Conservation (phyloP, 2,113 vertebrate genomes). For the Syngnathoides biaculeatus region DNA sequence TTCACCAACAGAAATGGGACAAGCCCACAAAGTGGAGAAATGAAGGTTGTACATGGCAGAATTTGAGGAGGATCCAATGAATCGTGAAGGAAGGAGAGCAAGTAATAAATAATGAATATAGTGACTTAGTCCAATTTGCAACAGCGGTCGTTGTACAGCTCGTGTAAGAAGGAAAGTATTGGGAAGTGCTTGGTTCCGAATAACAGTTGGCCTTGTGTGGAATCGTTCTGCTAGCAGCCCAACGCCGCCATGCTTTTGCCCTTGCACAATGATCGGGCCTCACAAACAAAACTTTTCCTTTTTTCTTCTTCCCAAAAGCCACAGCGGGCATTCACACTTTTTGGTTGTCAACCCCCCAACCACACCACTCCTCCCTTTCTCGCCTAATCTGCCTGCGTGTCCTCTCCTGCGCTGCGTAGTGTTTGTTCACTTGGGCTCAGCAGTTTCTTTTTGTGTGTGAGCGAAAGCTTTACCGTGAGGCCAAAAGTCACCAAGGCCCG, state of each 20-base stretch:
- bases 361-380: background rate
- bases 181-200: background rate
- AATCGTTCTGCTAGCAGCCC: background rate
- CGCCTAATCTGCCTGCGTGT: background rate
- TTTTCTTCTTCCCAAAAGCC: background rate
- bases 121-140: too few relatives aligned
- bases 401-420: background rate
- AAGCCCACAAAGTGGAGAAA: too few relatives aligned
- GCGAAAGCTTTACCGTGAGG: background rate
- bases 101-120: too few relatives aligned
- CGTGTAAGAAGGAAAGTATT: too few relatives aligned
- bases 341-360: too few relatives aligned
- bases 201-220: background rate
- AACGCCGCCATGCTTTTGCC: background rate
- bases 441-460: background rate
- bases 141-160: too few relatives aligned
- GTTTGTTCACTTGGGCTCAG: background rate
- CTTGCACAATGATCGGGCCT: slow-evolving; percentile 1
- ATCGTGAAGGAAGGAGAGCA: too few relatives aligned
- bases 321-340: too few relatives aligned
- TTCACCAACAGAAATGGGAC: too few relatives aligned
- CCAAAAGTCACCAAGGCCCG: too few relatives aligned
- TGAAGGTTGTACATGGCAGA: too few relatives aligned
- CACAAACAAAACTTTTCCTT: background rate
- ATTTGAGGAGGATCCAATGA: too few relatives aligned